Conservation (phyloP, 2,888 invertebrate species). For the Drosophila robusta region DNA sequence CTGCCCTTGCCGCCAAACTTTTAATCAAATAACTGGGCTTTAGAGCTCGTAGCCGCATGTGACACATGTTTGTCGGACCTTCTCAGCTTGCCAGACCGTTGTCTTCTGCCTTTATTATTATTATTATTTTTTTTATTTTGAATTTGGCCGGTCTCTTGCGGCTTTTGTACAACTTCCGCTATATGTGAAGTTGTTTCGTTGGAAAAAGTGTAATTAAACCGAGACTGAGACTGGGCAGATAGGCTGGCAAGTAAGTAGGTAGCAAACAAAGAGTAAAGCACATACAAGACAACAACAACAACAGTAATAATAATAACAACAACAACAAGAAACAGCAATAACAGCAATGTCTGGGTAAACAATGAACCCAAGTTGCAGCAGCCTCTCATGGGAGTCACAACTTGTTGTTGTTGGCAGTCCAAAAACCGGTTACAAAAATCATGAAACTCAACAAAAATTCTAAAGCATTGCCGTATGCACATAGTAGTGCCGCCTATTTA, state of each 20-base stretch:
- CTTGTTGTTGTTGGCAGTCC: conserved; percentile 51
- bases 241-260: conserved; percentile 37
- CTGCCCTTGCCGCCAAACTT: conserved; percentile 12
- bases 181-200: conserved; percentile 63
- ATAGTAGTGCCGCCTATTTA: conserved; percentile 43
- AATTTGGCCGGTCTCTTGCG: conserved; percentile 62
- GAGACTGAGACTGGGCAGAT: conserved; percentile 26
- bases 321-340: conserved; percentile 20
- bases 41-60: conserved; percentile 22
- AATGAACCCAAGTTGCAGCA: conserved; percentile 58
- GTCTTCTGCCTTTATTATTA: conserved; percentile 5
- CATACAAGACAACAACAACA: conserved; percentile 11
- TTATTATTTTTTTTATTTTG: conserved; percentile 29
- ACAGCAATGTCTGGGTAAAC: conserved; percentile 54
- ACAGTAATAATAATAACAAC: conserved; percentile 19
- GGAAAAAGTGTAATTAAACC: conserved; percentile 75
- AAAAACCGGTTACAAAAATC: conserved; percentile 72
- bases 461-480: conserved; percentile 61
- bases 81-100: conserved; percentile 24
- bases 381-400: conserved; percentile 68
- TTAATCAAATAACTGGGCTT: conserved; percentile 22
- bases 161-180: conserved; percentile 79
- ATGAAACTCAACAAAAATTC: conserved; percentile 70
- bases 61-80: conserved; percentile 47
- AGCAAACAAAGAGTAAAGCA: conserved; percentile 55